Percentiles rank a stretch among this genome's conserved stretches.
Evolutionary conservation across 2,888 invertebrate species (phyloP).

Genomic region (Crepidodera aurea): DNA sequence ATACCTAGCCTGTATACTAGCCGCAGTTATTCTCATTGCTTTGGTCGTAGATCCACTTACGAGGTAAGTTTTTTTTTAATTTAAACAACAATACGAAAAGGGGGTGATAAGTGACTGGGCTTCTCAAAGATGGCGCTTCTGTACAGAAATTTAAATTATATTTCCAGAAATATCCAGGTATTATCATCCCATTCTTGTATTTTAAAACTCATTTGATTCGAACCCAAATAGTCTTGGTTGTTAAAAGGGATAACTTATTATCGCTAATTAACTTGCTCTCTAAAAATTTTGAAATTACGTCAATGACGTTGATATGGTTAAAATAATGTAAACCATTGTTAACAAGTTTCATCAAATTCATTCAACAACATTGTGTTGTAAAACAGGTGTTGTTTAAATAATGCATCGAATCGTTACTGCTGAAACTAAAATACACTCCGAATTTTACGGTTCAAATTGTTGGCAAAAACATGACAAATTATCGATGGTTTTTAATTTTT

Average conservation of each 20-base stretch:
- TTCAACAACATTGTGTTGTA: neutral
- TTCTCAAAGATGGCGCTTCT: too few species aligned
- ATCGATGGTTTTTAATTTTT: neutral
- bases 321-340: neutral
- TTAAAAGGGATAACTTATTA: too few species aligned
- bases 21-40: conserved; percentile 87
- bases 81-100: neutral
- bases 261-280: too few species aligned
- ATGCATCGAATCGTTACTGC: neutral
- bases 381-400: neutral
- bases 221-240: too few species aligned
- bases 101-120: too few species aligned
- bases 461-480: conserved; percentile 10
- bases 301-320: neutral
- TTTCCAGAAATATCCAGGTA: too few species aligned
- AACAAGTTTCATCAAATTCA: neutral
- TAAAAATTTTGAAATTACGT: too few species aligned
- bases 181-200: too few species aligned
- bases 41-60: conserved; percentile 90
- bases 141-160: too few species aligned
- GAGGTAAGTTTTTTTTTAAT: conserved; percentile 65
- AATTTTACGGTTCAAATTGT: neutral
- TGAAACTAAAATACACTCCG: neutral
- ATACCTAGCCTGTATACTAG: conserved; percentile 85
- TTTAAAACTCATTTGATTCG: too few species aligned